These are phyloP conservation scores for Saturnia japonica DNA, from an alignment of 2,888 invertebrate genomes.

Conservation along the genomic window DNA sequence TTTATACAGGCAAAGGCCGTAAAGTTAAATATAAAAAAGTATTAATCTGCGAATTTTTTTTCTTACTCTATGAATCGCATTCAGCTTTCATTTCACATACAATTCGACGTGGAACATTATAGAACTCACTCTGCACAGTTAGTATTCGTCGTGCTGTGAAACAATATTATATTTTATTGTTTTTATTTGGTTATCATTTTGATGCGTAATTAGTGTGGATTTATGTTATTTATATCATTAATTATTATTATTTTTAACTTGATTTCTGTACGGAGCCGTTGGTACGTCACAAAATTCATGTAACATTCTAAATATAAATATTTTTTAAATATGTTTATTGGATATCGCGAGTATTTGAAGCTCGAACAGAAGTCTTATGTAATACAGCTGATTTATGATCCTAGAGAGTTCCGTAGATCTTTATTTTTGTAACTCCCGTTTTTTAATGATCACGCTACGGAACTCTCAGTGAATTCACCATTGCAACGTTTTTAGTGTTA, in stretches of 20 bases:
- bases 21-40: neutral
- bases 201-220: slow-evolving; percentile 79
- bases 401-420: slow-evolving; percentile 71
- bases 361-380: slow-evolving; percentile 63
- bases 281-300: slow-evolving; percentile 29
- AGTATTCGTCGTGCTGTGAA: slow-evolving; percentile 81
- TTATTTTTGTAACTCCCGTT: slow-evolving; percentile 40
- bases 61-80: slow-evolving; percentile 45
- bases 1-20: neutral
- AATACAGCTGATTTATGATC: slow-evolving; percentile 51
- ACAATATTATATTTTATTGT: slow-evolving; percentile 72
- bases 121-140: slow-evolving; percentile 77
- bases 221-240: slow-evolving; percentile 74
- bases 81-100: slow-evolving; percentile 40
- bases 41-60: neutral
- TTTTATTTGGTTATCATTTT: slow-evolving; percentile 67
- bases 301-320: slow-evolving; percentile 28
- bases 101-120: slow-evolving; percentile 68
- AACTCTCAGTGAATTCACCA: slow-evolving; percentile 69
- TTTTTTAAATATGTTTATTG: slow-evolving; percentile 41
- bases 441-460: slow-evolving; percentile 57
- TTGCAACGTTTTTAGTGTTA: slow-evolving; percentile 74
- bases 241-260: too few relatives aligned
- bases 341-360: slow-evolving; percentile 36
- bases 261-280: slow-evolving; percentile 74